These are phyloP conservation scores for Atherix ibis DNA, from an alignment of 2,888 invertebrate species.

Conservation along the genomic window DNA sequence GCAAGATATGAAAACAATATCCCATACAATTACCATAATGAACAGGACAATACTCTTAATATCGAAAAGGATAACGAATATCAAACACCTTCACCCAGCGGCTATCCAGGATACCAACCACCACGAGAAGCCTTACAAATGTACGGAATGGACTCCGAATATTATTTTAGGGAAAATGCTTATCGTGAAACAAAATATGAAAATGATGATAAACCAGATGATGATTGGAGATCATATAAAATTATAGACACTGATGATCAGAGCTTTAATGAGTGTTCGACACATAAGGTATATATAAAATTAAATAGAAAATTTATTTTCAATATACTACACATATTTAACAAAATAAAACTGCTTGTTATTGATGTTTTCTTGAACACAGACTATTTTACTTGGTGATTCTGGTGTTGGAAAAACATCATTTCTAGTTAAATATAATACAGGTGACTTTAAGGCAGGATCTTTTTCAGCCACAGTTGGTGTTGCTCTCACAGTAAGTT, in stretches of 20 bases:
- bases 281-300: slow-evolving; percentile 61
- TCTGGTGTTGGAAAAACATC: slow-evolving; percentile 91
- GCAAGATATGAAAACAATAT: slow-evolving; percentile 13
- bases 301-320: too few relatives aligned
- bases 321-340: too few relatives aligned
- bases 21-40: slow-evolving; percentile 4
- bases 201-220: slow-evolving; percentile 14
- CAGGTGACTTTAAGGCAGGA: slow-evolving; percentile 76
- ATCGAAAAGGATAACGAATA: slow-evolving; percentile 13
- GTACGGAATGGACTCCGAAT: slow-evolving; percentile 27
- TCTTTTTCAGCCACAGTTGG: slow-evolving; percentile 91
- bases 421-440: slow-evolving; percentile 82
- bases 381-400: slow-evolving; percentile 89
- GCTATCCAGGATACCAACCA: slow-evolving; percentile 64
- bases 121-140: slow-evolving; percentile 49
- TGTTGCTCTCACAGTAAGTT: slow-evolving; percentile 87
- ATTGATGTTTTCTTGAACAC: slow-evolving; percentile 23
- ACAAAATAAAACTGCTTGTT: too few relatives aligned
- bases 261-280: slow-evolving; percentile 38
- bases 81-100: slow-evolving; percentile 53
- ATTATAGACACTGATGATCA: slow-evolving; percentile 27
- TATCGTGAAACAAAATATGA: slow-evolving; percentile 8
- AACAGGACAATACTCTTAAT: slow-evolving; percentile 15
- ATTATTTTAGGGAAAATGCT: slow-evolving; percentile 14
- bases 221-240: slow-evolving; percentile 31